These are phyloP conservation scores for Drosophila kepulauana DNA, from an alignment of 1,140 invertebrate genomes.

Conservation along the genomic window DNA sequence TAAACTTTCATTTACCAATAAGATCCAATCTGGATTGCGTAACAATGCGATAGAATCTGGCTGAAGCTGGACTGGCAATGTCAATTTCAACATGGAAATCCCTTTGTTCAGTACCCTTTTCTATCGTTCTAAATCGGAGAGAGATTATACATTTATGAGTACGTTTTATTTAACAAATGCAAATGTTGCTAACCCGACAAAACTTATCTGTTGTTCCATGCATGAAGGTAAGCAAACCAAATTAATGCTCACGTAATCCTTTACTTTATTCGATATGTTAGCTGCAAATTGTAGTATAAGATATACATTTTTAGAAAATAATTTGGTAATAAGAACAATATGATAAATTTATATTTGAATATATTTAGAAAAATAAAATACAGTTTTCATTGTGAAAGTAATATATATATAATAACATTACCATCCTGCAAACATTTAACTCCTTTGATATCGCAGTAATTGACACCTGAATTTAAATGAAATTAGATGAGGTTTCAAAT, in stretches of 20 bases:
- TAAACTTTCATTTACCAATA: constrained; percentile 38
- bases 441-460: constrained; percentile 47
- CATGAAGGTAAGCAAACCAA: constrained; percentile 59
- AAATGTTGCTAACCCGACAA: constrained; percentile 49
- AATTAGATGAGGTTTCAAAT: neutral
- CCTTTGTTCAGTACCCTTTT: constrained; percentile 2
- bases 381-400: no score
- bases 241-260: constrained; percentile 41
- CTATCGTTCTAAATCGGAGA: constrained; percentile 17
- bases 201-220: constrained; percentile 63
- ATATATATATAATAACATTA: constrained; percentile 21
- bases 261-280: constrained; percentile 44
- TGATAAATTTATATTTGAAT: neutral
- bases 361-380: no score
- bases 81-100: constrained; percentile 53
- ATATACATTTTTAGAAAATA: no score
- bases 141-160: no score
- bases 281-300: constrained; percentile 27
- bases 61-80: constrained; percentile 58
- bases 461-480: constrained; percentile 21
- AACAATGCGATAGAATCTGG: constrained; percentile 49
- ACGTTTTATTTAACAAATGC: no score
- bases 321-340: neutral
- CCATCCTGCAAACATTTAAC: constrained; percentile 49
- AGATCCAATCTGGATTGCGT: constrained; percentile 66